Evolutionary conservation across 1,140 invertebrate species (phyloP), one percentile per base, ranked within the genome.

Genomic region (Philotrypesis tridentata): DNA sequence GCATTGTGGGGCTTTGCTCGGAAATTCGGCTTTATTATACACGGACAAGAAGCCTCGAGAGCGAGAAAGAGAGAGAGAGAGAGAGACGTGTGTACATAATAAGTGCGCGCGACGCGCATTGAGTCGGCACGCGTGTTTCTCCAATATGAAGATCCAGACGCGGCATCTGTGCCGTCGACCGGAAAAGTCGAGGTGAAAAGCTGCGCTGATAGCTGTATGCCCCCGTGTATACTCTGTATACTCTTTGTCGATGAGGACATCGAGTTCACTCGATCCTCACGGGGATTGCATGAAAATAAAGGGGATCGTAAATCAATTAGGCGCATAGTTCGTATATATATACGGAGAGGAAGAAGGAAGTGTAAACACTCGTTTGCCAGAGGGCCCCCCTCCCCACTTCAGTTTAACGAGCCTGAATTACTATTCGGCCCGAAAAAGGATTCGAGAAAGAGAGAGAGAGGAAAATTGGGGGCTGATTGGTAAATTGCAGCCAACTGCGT

Each of bases 121-220:
- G 70, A 72, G 9, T 23, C 8, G 8, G 25, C 76, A 74, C 77
- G 83, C 79, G 80, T 77, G 60, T 65, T 40, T 31, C 6, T 65
- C 9, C 27, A 65, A 65, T 14, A 65, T 14, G 61, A n/a, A n/a
- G n/a, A n/a, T n/a, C n/a, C n/a, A n/a, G n/a, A n/a, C n/a, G n/a
- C n/a, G n/a, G n/a, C n/a, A n/a, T n/a, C n/a, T 29, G 67, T 25
- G 11, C 83, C 77, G 61, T 84, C 72, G 33, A 29, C 33, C 74
- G 76, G 25, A 78, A 71, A 83, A 84, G 70, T 72, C 40, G 40
- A n/a, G 33, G 33, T 60, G 81, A 79, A 83, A 80, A 83, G 63
- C 76, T 68, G 80, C 81, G 80, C 12, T 17, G 48, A 55, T 55
- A n/a, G 7, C 48, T 55, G 4, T 17, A 21, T 4, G 12, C 43